Evolutionary conservation across 2,797 vertebrate species (phyloP), one percentile per base, ranked within the genome.

Genomic region (Urophycis tenuis): DNA sequence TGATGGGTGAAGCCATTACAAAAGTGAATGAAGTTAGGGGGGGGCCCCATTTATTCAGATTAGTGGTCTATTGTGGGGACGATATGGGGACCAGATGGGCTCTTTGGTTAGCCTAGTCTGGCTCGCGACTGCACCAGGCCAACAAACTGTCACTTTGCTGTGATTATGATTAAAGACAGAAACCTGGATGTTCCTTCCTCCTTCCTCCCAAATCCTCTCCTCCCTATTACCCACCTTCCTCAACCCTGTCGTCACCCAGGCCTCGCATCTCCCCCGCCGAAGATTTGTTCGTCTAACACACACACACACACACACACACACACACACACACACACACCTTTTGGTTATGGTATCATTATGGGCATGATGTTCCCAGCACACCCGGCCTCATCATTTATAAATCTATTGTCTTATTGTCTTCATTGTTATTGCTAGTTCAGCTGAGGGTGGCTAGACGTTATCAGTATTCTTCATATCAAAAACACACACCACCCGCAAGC

Each of bases 41-140:
- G 83, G 83, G 86, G 82, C 82, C 90, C 90, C 92, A 93, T 93
- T 90, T 88, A 91, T 93, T 92, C 87, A 89, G 86, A 92, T 93
- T 92, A 92, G 83, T 39, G 85, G 70, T 77, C 83, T 85, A 31
- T 88, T 88, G 90, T 86, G 81, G 87, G 84, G 35, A 84, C 83
- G 88, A 89, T 82, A 82, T 81, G 83, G 86, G 85, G 39, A 92
- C 88, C 92, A 93, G 92, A 93, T 92, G 92, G 91, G 86, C 77
- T 79, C 77, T 74, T 74, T 31, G 81, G 81, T 87, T 80, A 75
- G 79, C 75, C 77, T 80, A n/a, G 83, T 84, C 86, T 82, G 87
- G 84, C 76, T 45, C 32, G 30, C 70, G 81, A 77, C 77, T 25
- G 77, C 67, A 9, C 71, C 80, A 79, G 75, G 53, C 77, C 81